Conservation (phyloP, 2,888 invertebrate species). For the Ypsolopha scabrella region DNA sequence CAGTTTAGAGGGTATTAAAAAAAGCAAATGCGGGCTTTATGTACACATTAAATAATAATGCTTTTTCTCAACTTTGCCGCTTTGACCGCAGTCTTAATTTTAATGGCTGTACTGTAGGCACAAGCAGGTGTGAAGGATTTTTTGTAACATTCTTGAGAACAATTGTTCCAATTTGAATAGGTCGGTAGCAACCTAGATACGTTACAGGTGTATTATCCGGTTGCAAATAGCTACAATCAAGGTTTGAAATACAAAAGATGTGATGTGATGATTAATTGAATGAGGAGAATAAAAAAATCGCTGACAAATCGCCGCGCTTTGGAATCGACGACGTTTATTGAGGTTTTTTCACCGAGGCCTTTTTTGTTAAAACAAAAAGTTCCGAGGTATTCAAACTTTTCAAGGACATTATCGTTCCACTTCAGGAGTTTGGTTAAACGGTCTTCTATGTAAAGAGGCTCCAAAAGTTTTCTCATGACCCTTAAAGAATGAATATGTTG, state of each 20-base stretch:
- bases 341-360: conserved; percentile 33
- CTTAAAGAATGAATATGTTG: too few relatives aligned
- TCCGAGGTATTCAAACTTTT: conserved; percentile 51
- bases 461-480: too few relatives aligned
- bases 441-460: not conserved
- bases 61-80: not conserved
- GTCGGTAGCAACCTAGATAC: conserved; percentile 15
- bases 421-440: conserved; percentile 31
- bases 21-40: conserved; percentile 43
- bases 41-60: conserved; percentile 15
- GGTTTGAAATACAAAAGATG: conserved; percentile 27
- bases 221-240: conserved; percentile 37
- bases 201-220: conserved; percentile 24
- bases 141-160: conserved; percentile 3
- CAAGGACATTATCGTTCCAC: conserved; percentile 51
- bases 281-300: conserved; percentile 36
- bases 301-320: conserved; percentile 53
- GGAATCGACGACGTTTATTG: conserved; percentile 25
- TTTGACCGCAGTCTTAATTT: not conserved
- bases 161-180: conserved; percentile 18
- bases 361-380: conserved; percentile 36
- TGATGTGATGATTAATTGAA: conserved; percentile 47
- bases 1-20: conserved; percentile 46
- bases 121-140: not conserved
- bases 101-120: not conserved